Base-by-base conservation (phyloP, 1,140 invertebrate species). In the Tetragonula clypearis region DNA sequence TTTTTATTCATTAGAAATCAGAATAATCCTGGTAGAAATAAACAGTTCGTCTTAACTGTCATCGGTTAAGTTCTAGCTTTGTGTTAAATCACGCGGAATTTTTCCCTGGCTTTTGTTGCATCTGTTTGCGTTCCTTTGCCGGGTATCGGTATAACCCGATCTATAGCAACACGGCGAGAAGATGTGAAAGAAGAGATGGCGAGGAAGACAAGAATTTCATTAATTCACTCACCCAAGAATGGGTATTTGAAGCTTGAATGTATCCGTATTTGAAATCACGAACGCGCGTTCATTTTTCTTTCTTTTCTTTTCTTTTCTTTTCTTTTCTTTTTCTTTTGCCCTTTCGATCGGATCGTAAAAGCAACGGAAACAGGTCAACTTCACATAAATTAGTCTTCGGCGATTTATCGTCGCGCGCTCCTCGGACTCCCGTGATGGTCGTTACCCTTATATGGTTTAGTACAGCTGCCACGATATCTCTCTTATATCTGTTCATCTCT, bases 361-460 rank as follows among this genome's bases (percentile, higher is more conserved):
- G 75, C 73, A 35, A 19, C 41, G 56, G 69, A 74, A 87, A 86
- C 76, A 69, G 77, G 83, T 84, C 77, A 85, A 83, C 84, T 88
- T 73, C 87, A 77, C 85, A 84, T 83, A 90, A 87, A 86, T 90
- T 23, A 23, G 60, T 62, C 23, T 62, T 62, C 60, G 5, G 1
- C 60, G 23, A 62, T 62, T 62, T 62, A 62, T 62, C 1, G 23
- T 58, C 68, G 56, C 26, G 65, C 23, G 58, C 58, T 65, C 9
- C 21, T 75, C 76, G 8, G 8, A 71, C 80, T 30, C 30, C 30
- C 81, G 41, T 60, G 65, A 65, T 60, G 80, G 79, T 88, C 78
- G 87, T 87, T 91, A 87, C 79, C 90, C 87, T 41, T 91, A 89
- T 89, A 91, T 55, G 84, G 90, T 21, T 23, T 58, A 80, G 79